phyloP scores from a whole-genome alignment of 2,797 vertebrate genomes.

The Oreortyx pictus region DNA sequence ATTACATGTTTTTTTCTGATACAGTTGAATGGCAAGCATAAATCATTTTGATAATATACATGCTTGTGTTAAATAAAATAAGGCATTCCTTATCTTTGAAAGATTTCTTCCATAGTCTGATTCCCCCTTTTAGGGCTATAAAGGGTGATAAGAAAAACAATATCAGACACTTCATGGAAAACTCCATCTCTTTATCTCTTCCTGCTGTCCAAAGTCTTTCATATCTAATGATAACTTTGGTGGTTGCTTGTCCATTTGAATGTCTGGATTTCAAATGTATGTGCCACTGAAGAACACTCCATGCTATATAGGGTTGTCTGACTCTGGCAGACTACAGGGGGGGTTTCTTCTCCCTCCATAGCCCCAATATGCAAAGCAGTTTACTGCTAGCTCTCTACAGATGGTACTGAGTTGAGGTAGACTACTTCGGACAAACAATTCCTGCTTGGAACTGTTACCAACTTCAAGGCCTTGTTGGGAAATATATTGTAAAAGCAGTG shows the following conservation, averaged over 20 bases:
- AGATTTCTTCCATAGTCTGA: not conserved
- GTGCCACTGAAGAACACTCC: not conserved
- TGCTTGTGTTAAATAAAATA: not conserved
- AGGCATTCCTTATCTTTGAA: not conserved
- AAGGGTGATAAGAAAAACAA: not conserved
- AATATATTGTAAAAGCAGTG: not conserved
- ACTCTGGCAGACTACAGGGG: not conserved
- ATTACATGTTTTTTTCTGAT: not conserved
- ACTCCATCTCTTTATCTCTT: not conserved
- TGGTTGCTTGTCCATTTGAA: not conserved
- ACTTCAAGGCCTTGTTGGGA: not conserved
- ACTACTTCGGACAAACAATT: not conserved
- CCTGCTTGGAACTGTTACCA: not conserved
- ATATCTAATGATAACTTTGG: not conserved
- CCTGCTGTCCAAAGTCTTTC: not conserved
- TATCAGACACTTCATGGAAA: not conserved
- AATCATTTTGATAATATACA: not conserved
- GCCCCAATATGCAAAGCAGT: not conserved
- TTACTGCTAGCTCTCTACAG: not conserved
- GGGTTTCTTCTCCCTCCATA: not conserved
- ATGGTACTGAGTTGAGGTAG: not conserved
- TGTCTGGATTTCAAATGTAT: not conserved
- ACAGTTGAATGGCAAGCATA: not conserved
- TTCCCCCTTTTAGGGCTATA: not conserved
- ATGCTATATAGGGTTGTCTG: not conserved